Evolutionary conservation across 2,888 invertebrate genomes (phyloP).

Genomic region (Eustalomyia histrio): DNA sequence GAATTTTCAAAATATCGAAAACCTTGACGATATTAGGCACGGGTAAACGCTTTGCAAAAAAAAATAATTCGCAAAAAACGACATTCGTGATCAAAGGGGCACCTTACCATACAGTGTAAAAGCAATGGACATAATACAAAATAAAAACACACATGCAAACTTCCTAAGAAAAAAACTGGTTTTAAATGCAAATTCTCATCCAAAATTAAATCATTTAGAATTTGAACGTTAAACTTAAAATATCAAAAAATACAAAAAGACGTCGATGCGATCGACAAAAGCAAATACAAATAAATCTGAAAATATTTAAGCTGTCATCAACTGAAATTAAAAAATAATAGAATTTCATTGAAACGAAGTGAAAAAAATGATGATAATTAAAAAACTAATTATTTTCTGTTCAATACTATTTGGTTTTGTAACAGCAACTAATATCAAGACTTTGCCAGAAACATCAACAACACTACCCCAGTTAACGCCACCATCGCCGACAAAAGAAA

Average conservation of each 20-base stretch:
- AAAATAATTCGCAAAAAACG: too few relatives aligned
- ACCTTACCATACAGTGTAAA: not conserved
- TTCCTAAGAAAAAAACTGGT: conserved; percentile 55
- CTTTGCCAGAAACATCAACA: conserved; percentile 6
- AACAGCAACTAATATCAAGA: conserved; percentile 22
- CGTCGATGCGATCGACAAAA: conserved; percentile 4
- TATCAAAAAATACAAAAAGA: conserved; percentile 23
- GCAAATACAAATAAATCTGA: not conserved
- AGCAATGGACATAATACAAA: conserved; percentile 13
- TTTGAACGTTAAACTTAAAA: conserved; percentile 40
- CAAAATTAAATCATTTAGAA: conserved; percentile 51
- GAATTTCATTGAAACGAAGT: not conserved
- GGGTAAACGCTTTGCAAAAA: too few relatives aligned
- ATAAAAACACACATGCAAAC: conserved; percentile 23
- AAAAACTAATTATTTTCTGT: conserved; percentile 32
- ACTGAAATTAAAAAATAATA: conserved; percentile 13
- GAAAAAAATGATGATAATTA: not conserved
- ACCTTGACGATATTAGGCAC: too few relatives aligned
- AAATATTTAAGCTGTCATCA: conserved; percentile 11
- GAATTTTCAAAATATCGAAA: too few relatives aligned
- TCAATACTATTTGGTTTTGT: conserved; percentile 37
- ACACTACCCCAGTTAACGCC: not conserved
- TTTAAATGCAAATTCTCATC: conserved; percentile 58
- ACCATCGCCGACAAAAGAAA: conserved; percentile 27
- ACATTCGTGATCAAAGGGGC: too few relatives aligned